Evolutionary conservation across 2,113 vertebrate species (phyloP), one percentile per base, ranked within the genome.

Genomic region (Anarhynchus alexandrinus): DNA sequence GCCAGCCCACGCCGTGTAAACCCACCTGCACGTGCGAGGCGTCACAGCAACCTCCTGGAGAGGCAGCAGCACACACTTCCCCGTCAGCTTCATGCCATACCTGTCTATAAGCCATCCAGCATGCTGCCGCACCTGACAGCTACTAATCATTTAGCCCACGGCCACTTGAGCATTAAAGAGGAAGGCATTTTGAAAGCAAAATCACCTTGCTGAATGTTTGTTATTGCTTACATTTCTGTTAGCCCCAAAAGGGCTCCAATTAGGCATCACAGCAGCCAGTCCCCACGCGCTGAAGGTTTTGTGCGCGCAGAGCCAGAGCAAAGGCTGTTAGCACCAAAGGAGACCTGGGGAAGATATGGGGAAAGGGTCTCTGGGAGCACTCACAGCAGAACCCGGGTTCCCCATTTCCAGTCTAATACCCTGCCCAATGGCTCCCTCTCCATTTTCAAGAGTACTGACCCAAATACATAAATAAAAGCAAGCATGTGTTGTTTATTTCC

Each of bases 391-490:
- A 51, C 34, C 27, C 82, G 62, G 17, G 38, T 36, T 85, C 23
- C 85, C 64, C 34, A 54, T 57, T 93, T 71, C 74, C 42, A 80
- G n/a, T 51, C 58, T 66, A 87, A 89, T 10, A 73, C 36, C 55
- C 78, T 82, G 45, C 66, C 36, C 69, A 76, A 16, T 8, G 38
- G 36, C 20, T 93, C 66, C 81, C 80, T 79, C 62, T 34, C 57
- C 74, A 42, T 90, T 94, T 95, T 76, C 36, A 80, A 62, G 62
- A 93, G 70, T 55, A 86, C 84, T 97, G 94, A 95, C 86, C 93
- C 91, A 96, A 94, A 97, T 93, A 70, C 81, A 80, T 36, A 93
- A 85, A 82, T 54, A 58, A 96, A 95, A 93, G 69, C 74, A 91
- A 94, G 70, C 45, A 6, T 12, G 7, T 85, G 84, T 73, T 94